Conservation (phyloP, 1,140 invertebrate genomes). For the Zaprionus gabonicus region DNA sequence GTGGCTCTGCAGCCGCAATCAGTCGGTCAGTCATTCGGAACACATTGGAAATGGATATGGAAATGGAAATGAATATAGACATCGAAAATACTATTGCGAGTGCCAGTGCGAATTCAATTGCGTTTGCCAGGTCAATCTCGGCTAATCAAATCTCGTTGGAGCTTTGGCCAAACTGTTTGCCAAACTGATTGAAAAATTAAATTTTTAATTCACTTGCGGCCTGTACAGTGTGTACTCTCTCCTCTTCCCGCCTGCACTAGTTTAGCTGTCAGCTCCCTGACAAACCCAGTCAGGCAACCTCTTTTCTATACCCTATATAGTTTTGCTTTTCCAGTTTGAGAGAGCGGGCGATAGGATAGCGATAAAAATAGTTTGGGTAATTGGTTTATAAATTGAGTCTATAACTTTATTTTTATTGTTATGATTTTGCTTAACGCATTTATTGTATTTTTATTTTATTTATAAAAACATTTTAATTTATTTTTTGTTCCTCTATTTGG, state of each 20-base stretch:
- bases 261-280: background rate
- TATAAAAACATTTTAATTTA: no score
- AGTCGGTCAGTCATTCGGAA: constrained; percentile 18
- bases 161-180: constrained; percentile 62
- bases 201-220: constrained; percentile 74
- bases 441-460: no score
- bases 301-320: background rate
- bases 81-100: constrained; percentile 18
- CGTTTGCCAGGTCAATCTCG: constrained; percentile 8
- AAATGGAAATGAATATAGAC: constrained; percentile 16
- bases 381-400: no score
- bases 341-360: no score
- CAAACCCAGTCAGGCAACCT: background rate
- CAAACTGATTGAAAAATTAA: constrained; percentile 73
- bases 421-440: no score
- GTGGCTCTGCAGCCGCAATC: constrained; percentile 1
- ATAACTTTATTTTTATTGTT: no score
- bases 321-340: background rate
- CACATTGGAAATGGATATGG: background rate
- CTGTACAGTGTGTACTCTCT: background rate
- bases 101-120: constrained; percentile 16
- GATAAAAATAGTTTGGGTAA: no score
- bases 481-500: no score
- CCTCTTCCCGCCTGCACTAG: background rate
- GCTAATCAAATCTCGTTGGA: constrained; percentile 55